Percentiles rank a stretch among this genome's conserved stretches.
phyloP scores from a whole-genome alignment of 1,140 invertebrate genomes.

The Ditylenchus dipsaci region DNA sequence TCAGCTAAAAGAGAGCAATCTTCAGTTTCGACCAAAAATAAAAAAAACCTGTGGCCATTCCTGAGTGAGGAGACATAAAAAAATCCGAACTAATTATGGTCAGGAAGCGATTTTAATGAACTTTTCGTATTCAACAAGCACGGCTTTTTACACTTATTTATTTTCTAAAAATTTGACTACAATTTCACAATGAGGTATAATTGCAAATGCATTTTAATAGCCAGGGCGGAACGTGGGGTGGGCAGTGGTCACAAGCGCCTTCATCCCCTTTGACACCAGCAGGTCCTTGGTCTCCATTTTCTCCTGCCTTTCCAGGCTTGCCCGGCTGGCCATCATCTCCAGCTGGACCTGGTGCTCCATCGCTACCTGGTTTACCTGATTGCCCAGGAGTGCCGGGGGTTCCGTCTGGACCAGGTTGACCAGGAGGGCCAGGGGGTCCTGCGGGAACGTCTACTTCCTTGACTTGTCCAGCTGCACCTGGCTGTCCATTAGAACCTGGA shows the following conservation, averaged over 20 bases:
- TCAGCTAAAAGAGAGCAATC: too few species aligned
- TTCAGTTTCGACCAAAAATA: too few species aligned
- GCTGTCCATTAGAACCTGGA: constrained; percentile 7
- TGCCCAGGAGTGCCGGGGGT: constrained; percentile 2
- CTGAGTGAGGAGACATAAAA: too few species aligned
- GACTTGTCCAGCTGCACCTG: constrained; percentile 21
- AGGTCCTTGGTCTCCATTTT: background rate
- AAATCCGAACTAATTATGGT: too few species aligned
- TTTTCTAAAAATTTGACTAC: too few species aligned
- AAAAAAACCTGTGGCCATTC: too few species aligned
- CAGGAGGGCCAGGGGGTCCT: constrained; percentile 13
- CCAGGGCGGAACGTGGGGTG: background rate
- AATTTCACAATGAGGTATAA: too few species aligned
- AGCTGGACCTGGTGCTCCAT: constrained; percentile 16
- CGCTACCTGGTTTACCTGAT: constrained; percentile 19
- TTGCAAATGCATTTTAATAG: too few species aligned
- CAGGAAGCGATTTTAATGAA: too few species aligned
- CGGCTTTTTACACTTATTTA: too few species aligned
- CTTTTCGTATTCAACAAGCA: too few species aligned
- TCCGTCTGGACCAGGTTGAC: constrained; percentile 16
- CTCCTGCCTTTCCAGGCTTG: constrained; percentile 10
- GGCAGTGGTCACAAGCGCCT: background rate
- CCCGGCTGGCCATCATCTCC: constrained; percentile 23
- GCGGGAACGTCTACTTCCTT: constrained; percentile 2
- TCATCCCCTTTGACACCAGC: background rate